Percentiles rank a stretch among this genome's conserved stretches.
Conservation (phyloP, 92 coral and sea anemone genomes). For the Epizoanthus scotinus region DNA sequence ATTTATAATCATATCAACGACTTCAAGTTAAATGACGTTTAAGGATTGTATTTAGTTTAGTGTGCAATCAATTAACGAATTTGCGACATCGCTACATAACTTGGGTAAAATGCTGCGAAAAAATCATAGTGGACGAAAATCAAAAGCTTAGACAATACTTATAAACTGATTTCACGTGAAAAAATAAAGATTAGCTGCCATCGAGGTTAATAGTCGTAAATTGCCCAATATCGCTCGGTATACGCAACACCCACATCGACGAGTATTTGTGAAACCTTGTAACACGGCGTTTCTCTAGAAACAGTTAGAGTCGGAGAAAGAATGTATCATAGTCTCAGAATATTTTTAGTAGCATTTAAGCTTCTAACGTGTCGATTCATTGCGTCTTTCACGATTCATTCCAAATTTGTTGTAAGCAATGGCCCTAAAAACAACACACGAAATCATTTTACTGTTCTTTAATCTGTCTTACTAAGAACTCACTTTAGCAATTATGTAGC, state of each 20-base stretch:
- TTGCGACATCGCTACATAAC: too few species aligned
- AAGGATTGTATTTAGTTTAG: too few species aligned
- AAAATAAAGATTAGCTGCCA: too few species aligned
- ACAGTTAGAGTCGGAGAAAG: constrained; percentile 28
- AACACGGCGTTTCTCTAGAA: constrained; percentile 25
- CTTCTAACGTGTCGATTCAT: background rate
- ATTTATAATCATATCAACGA: too few species aligned
- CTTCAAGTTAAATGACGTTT: too few species aligned
- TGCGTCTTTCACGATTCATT: background rate
- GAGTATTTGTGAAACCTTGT: background rate
- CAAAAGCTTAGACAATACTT: too few species aligned
- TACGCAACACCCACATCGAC: background rate
- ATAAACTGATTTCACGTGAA: too few species aligned
- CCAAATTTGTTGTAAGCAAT: background rate
- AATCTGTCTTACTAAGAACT: background rate
- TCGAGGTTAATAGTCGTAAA: background rate
- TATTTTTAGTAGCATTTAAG: background rate
- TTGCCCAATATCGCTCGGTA: background rate
- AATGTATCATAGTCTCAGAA: constrained; percentile 12
- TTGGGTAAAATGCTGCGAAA: too few species aligned
- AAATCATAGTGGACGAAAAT: too few species aligned
- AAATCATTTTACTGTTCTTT: background rate
- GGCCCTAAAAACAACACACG: background rate
- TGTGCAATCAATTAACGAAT: too few species aligned
- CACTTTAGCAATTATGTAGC: constrained; percentile 2